A percentile compares a stretch with the other conserved stretches of the same genome.
These are phyloP conservation scores for Eptesicus fuscus DNA, from an alignment of 2,113 vertebrate genomes.

Conservation along the genomic window DNA sequence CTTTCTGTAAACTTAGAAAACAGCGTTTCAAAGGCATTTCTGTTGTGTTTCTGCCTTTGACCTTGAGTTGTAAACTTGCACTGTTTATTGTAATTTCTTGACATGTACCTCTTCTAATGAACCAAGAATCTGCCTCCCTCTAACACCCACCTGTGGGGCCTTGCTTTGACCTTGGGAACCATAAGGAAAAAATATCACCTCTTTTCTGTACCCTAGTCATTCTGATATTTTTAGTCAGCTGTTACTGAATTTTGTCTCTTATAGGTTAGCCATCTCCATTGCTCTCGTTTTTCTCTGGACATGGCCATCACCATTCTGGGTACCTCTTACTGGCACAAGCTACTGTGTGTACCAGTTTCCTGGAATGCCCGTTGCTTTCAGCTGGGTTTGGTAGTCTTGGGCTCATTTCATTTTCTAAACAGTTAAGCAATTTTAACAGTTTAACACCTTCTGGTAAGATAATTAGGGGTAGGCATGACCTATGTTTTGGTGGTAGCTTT, in stretches of 20 bases:
- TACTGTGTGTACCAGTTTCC: not conserved
- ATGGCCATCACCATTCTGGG: not conserved
- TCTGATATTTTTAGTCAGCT: not conserved
- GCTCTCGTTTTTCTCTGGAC: not conserved
- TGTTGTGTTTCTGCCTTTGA: not conserved
- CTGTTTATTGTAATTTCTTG: not conserved
- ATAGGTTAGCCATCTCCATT: not conserved
- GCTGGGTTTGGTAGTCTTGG: constrained; percentile 33
- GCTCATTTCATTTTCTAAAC: constrained; percentile 51
- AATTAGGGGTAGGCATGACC: not conserved
- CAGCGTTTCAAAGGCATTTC: constrained; percentile 14
- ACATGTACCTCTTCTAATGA: not conserved
- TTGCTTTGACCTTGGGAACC: not conserved
- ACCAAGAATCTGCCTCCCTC: not conserved
- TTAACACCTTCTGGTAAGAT: not conserved
- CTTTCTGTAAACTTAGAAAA: constrained; percentile 33
- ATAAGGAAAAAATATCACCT: not conserved
- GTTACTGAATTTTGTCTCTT: constrained; percentile 7
- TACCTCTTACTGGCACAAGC: not conserved
- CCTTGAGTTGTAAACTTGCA: too few species aligned
- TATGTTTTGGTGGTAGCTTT: not conserved
- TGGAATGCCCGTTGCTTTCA: not conserved
- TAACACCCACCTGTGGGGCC: not conserved
- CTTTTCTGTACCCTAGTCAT: not conserved
- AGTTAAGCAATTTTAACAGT: constrained; percentile 25